phyloP scores from a whole-genome alignment of 2,797 vertebrate species.

The Enteromius anoplus region DNA sequence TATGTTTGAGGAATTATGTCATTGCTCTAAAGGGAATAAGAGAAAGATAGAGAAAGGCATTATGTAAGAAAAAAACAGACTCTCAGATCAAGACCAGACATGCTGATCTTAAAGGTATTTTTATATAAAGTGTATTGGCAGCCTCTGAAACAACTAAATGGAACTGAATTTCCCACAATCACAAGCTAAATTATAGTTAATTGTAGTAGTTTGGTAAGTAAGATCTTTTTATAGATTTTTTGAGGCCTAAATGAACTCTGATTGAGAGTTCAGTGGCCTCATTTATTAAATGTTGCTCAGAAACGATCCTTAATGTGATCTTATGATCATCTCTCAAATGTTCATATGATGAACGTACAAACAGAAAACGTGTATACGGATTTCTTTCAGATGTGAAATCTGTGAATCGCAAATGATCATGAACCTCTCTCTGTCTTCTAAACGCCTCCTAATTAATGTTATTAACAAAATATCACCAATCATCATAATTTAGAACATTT shows the following conservation, averaged over 20 bases:
- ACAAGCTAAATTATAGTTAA: not conserved
- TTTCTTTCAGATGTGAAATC: no score
- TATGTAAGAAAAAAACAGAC: slow-evolving; percentile 29
- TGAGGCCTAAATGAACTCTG: not conserved
- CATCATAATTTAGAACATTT: no score
- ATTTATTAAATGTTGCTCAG: no score
- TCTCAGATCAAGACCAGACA: not conserved
- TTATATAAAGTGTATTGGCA: not conserved
- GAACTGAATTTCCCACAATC: not conserved
- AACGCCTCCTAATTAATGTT: no score
- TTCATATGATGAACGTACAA: no score
- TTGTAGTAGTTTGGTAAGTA: not conserved
- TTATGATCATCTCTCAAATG: no score
- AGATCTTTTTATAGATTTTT: not conserved
- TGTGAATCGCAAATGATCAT: no score
- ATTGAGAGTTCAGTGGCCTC: not conserved
- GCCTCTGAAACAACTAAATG: not conserved
- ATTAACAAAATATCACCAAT: no score
- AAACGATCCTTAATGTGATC: no score
- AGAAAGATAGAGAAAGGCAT: not conserved
- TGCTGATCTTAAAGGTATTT: not conserved
- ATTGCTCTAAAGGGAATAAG: slow-evolving; percentile 16
- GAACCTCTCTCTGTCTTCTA: no score
- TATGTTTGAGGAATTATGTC: not conserved
- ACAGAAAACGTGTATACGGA: no score